Percentiles rank a stretch among this genome's conserved stretches.
Conservation (phyloP, 2,888 invertebrate genomes). For the Andrena flavipes region DNA sequence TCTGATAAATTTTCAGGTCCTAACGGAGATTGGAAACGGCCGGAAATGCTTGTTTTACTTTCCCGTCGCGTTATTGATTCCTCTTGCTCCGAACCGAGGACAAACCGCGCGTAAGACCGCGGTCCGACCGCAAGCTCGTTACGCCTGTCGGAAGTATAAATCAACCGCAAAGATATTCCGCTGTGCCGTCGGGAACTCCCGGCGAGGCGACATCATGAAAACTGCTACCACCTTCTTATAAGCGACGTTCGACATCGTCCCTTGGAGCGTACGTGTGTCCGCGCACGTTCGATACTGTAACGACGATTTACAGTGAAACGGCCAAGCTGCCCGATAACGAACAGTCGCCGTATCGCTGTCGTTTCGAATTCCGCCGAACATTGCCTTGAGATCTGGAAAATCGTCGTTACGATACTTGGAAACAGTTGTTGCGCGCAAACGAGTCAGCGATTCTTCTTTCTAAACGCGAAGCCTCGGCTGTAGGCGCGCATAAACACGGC, state of each 20-base stretch:
- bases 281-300: constrained; percentile 42
- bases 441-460: constrained; percentile 23
- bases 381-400: not conserved
- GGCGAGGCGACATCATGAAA: constrained; percentile 60
- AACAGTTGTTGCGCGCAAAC: constrained; percentile 3
- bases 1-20: constrained; percentile 29
- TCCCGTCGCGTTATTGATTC: constrained; percentile 49
- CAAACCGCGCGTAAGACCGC: constrained; percentile 50
- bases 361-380: not conserved
- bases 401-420: not conserved
- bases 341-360: constrained; percentile 3
- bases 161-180: constrained; percentile 76
- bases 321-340: constrained; percentile 31
- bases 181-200: constrained; percentile 61
- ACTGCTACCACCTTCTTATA: constrained; percentile 64
- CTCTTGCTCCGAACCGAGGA: constrained; percentile 34
- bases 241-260: constrained; percentile 45
- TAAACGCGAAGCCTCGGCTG: not conserved
- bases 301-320: constrained; percentile 46
- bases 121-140: constrained; percentile 77
- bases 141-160: constrained; percentile 83
- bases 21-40: constrained; percentile 32
- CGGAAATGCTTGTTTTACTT: constrained; percentile 18
- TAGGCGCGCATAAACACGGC: constrained; percentile 5
- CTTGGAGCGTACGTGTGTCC: constrained; percentile 19